Percentiles rank a stretch among this genome's conserved stretches.
Conservation (phyloP, 2,888 invertebrate species). For the Apotomis betuletana region DNA sequence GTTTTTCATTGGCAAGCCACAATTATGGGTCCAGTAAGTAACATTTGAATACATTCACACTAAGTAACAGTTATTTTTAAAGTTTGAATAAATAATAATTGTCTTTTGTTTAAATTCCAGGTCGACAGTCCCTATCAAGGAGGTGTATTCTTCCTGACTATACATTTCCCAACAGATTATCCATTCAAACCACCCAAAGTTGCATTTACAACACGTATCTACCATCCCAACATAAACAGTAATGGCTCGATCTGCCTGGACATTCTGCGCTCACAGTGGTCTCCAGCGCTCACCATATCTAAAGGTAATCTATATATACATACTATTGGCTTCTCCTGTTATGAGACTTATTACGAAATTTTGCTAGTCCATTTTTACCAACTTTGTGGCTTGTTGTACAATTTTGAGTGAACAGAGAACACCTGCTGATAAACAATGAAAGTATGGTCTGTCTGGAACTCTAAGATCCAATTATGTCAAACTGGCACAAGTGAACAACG, state of each 20-base stretch:
- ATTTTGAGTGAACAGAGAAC: too few relatives aligned
- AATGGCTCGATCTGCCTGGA: slow-evolving; percentile 99
- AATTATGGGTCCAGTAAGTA: slow-evolving; percentile 99
- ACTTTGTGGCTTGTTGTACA: too few relatives aligned
- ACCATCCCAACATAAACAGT: slow-evolving; percentile 99
- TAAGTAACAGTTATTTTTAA: neutral
- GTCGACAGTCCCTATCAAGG: slow-evolving; percentile 99
- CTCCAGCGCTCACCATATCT: slow-evolving; percentile 99
- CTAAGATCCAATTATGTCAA: too few relatives aligned
- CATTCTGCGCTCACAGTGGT: slow-evolving; percentile 99
- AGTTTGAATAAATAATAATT: neutral
- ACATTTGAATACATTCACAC: slow-evolving; percentile 37
- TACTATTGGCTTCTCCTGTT: too few relatives aligned
- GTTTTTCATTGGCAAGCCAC: slow-evolving; percentile 99
- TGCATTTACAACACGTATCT: slow-evolving; percentile 99
- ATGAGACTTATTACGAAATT: too few relatives aligned
- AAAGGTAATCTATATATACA: slow-evolving; percentile 88
- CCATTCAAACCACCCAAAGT: slow-evolving; percentile 99
- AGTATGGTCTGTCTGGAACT: too few relatives aligned
- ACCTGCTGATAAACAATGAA: too few relatives aligned
- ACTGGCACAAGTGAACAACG: too few relatives aligned
- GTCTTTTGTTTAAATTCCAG: slow-evolving; percentile 77
- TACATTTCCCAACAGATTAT: slow-evolving; percentile 99
- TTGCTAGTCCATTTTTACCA: too few relatives aligned
- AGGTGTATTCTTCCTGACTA: slow-evolving; percentile 99